These are phyloP conservation scores for Deroptyus accipitrinus DNA, from an alignment of 2,113 vertebrate genomes.

Conservation along the genomic window DNA sequence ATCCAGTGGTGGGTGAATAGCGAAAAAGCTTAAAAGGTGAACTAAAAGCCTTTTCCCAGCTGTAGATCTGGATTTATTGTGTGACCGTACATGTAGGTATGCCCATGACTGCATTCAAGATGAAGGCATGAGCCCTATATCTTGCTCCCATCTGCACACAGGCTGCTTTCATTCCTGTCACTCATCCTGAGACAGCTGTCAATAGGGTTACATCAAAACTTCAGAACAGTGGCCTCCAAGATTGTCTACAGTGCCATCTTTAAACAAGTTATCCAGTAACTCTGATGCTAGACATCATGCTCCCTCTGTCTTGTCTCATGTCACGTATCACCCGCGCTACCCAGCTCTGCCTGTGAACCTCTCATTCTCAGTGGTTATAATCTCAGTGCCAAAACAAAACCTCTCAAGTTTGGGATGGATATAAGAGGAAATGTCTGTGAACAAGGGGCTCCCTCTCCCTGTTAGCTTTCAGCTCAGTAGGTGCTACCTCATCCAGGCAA, in stretches of 20 bases:
- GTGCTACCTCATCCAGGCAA: background rate
- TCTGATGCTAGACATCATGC: rapidly evolving
- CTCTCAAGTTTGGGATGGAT: background rate
- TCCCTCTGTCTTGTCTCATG: background rate
- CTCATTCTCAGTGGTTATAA: background rate
- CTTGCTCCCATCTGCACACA: background rate
- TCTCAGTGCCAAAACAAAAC: background rate
- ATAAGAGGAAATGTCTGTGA: background rate
- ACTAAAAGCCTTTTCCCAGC: background rate
- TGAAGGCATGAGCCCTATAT: background rate
- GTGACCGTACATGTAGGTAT: background rate
- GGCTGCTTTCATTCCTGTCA: background rate
- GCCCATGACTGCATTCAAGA: background rate
- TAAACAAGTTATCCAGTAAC: background rate
- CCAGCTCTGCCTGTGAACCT: background rate
- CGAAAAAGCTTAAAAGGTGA: background rate
- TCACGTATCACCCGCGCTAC: background rate
- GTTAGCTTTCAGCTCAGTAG: background rate
- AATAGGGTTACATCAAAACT: background rate
- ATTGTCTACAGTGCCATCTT: background rate
- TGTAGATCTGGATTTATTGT: background rate
- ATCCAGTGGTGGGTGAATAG: background rate
- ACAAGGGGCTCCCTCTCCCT: background rate
- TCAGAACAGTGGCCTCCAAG: background rate
- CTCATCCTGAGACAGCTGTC: background rate